Evolutionary conservation across 1,140 invertebrate species (phyloP).

Genomic region (Zaprionus vittiger): DNA sequence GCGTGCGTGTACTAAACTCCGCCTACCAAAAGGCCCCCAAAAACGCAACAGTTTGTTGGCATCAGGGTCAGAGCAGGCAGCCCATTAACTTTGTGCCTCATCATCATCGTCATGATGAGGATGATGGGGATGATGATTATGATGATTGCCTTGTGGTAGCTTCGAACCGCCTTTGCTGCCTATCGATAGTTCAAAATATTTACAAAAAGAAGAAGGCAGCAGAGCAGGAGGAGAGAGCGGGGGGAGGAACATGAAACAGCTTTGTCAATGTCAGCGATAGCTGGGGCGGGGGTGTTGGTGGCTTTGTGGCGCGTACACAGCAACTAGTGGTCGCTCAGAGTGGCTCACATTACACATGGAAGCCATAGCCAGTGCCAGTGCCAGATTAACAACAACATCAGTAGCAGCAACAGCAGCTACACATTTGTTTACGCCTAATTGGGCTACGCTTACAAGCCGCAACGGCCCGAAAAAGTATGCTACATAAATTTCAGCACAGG

Average conservation of each 20-base stretch:
- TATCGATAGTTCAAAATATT: slow-evolving; percentile 80
- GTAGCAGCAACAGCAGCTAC: slow-evolving; percentile 53
- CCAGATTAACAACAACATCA: slow-evolving; percentile 47
- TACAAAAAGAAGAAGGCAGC: slow-evolving; percentile 36
- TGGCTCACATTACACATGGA: slow-evolving; percentile 64
- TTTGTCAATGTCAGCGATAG: slow-evolving; percentile 72
- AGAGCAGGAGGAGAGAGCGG: not conserved
- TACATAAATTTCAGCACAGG: slow-evolving; percentile 42
- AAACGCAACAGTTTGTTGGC: slow-evolving; percentile 77
- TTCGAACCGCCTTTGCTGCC: slow-evolving; percentile 25
- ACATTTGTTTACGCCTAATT: slow-evolving; percentile 83
- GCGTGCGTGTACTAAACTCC: slow-evolving; percentile 39
- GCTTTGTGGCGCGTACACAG: slow-evolving; percentile 37
- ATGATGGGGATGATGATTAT: not conserved
- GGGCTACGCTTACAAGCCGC: slow-evolving; percentile 73
- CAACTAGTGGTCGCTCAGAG: slow-evolving; percentile 70
- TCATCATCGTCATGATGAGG: not conserved
- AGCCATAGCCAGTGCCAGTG: slow-evolving; percentile 18
- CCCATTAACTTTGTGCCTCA: slow-evolving; percentile 15
- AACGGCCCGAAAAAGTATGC: slow-evolving; percentile 48
- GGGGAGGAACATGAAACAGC: slow-evolving; percentile 40
- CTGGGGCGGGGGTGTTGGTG: slow-evolving; percentile 6
- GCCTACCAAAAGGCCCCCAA: slow-evolving; percentile 22
- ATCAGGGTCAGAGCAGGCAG: slow-evolving; percentile 64
- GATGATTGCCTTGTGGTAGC: not conserved